These are phyloP conservation scores for Criorhina ranunculi DNA, from an alignment of 2,888 invertebrate species.

Conservation along the genomic window DNA sequence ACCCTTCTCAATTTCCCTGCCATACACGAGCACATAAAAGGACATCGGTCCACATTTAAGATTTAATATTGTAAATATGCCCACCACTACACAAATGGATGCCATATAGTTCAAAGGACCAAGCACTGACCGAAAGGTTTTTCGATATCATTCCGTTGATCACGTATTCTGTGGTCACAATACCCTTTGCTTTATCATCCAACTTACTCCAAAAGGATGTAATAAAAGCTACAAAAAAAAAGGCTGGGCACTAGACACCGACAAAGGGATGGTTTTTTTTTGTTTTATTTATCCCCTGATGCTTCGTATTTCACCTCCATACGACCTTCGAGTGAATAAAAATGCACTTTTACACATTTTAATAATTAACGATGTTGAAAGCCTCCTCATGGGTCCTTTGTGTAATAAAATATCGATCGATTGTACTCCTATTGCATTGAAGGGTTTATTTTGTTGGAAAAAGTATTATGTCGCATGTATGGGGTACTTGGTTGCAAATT, in stretches of 20 bases:
- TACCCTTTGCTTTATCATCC: not conserved
- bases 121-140: slow-evolving; percentile 12
- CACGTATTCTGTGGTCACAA: not conserved
- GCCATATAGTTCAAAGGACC: slow-evolving; percentile 37
- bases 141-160: slow-evolving; percentile 17
- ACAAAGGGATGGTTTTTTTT: not conserved
- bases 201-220: not conserved
- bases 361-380: slow-evolving; percentile 37
- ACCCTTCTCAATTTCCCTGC: not conserved
- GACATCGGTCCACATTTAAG: slow-evolving; percentile 33
- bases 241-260: not conserved
- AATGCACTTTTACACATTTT: slow-evolving; percentile 23
- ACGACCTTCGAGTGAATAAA: slow-evolving; percentile 29
- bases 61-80: slow-evolving; percentile 52
- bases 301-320: not conserved
- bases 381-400: slow-evolving; percentile 10
- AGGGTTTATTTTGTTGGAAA: too few species aligned
- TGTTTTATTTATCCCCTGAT: not conserved
- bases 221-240: slow-evolving; percentile 15
- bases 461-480: too few species aligned
- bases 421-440: not conserved
- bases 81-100: slow-evolving; percentile 42
- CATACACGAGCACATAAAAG: not conserved
- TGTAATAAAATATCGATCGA: slow-evolving; percentile 26
- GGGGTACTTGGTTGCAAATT: too few species aligned